phyloP scores from a whole-genome alignment of 2,113 vertebrate species.

The Xenus cinereus region DNA sequence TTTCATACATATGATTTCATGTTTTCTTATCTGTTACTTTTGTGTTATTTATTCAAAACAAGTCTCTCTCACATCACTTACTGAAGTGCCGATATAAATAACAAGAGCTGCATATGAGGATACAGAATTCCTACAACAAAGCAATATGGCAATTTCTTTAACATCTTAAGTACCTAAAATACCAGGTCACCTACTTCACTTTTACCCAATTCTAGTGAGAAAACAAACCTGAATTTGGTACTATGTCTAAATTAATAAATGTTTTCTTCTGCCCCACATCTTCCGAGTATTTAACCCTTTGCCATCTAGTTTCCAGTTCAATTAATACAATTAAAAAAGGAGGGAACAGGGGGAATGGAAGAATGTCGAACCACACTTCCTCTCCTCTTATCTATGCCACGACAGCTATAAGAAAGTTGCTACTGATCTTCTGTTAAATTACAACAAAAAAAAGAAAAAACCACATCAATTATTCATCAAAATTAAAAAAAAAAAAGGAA shows the following conservation, averaged over 20 bases:
- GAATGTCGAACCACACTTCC: neutral
- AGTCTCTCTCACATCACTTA: neutral
- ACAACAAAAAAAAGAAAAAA: neutral
- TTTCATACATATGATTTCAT: neutral
- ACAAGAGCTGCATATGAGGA: neutral
- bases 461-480: neutral
- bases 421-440: neutral
- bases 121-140: conserved; percentile 24
- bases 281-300: neutral
- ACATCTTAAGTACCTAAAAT: neutral
- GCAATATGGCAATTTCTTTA: neutral
- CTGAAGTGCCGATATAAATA: neutral
- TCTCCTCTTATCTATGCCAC: neutral
- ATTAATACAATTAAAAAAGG: neutral
- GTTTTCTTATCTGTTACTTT: neutral
- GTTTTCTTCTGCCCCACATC: neutral
- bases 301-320: neutral
- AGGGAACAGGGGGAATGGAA: neutral
- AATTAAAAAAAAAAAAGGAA: neutral
- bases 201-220: neutral
- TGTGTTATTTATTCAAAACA: conserved; percentile 38
- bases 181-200: neutral
- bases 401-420: neutral
- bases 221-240: neutral
- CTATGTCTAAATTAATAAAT: neutral